These are phyloP conservation scores for Amitus sp. DNA, from an alignment of 2,888 invertebrate genomes.

Conservation along the genomic window DNA sequence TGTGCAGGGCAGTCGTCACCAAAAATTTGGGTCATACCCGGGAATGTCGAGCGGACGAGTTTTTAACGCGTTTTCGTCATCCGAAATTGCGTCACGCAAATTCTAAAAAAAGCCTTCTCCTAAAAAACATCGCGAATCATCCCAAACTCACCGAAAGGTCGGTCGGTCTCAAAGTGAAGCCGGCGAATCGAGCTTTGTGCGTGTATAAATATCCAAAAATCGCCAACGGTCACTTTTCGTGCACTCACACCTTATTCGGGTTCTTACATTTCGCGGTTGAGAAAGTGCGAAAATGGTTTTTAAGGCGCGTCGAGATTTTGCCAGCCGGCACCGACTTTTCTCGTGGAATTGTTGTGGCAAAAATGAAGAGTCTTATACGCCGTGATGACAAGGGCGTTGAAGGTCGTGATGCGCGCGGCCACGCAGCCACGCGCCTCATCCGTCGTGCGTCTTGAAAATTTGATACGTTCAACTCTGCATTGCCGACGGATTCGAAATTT, in stretches of 20 bases:
- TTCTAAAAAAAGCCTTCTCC: too few relatives aligned
- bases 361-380: conserved; percentile 47
- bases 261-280: conserved; percentile 1
- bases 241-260: not conserved
- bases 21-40: too few relatives aligned
- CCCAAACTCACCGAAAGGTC: not conserved
- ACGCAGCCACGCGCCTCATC: conserved; percentile 50
- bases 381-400: conserved; percentile 57
- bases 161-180: not conserved
- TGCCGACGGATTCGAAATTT: too few relatives aligned
- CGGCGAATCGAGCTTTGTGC: not conserved
- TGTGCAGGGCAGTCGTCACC: too few relatives aligned
- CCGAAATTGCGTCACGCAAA: too few relatives aligned
- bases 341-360: too few relatives aligned
- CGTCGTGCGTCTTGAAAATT: conserved; percentile 24
- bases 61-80: too few relatives aligned
- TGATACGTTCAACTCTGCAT: not conserved
- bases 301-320: not conserved
- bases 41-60: too few relatives aligned
- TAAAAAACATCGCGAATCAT: too few relatives aligned
- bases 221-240: not conserved
- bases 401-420: conserved; percentile 59
- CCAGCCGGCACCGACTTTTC: conserved; percentile 30
- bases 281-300: not conserved
- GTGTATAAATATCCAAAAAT: conserved; percentile 6